Evolutionary conservation across 2,888 invertebrate genomes (phyloP).

Genomic region (Ommatoiulus sabulosus): DNA sequence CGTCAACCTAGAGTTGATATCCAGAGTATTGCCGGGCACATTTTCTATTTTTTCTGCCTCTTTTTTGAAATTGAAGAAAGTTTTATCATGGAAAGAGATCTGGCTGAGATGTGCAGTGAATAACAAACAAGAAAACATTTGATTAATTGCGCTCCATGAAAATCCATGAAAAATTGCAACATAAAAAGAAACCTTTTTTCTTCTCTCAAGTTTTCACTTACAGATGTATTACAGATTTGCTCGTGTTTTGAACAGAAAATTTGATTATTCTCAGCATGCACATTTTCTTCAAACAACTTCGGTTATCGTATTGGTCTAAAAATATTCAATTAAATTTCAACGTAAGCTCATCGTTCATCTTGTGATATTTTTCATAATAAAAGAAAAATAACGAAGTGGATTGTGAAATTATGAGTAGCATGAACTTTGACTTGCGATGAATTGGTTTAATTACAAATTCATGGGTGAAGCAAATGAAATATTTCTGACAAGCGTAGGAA

Average conservation of each 20-base stretch:
- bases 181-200: neutral
- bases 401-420: neutral
- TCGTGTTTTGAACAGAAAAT: neutral
- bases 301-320: neutral
- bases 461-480: too few species aligned
- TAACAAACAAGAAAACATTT: constrained; percentile 41
- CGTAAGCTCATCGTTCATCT: neutral
- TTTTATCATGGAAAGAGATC: constrained; percentile 30
- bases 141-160: constrained; percentile 23
- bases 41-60: neutral
- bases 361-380: neutral
- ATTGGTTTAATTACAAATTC: too few species aligned
- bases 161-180: neutral
- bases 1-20: neutral
- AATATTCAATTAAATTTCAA: neutral
- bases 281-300: neutral
- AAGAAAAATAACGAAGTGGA: neutral
- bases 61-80: neutral
- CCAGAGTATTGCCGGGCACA: neutral
- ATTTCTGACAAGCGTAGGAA: too few species aligned
- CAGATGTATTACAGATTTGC: neutral
- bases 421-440: neutral
- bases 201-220: neutral
- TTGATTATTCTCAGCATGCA: neutral
- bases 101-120: constrained; percentile 17